Conservation (phyloP, 2,113 vertebrate species). For the Eira barbara region DNA sequence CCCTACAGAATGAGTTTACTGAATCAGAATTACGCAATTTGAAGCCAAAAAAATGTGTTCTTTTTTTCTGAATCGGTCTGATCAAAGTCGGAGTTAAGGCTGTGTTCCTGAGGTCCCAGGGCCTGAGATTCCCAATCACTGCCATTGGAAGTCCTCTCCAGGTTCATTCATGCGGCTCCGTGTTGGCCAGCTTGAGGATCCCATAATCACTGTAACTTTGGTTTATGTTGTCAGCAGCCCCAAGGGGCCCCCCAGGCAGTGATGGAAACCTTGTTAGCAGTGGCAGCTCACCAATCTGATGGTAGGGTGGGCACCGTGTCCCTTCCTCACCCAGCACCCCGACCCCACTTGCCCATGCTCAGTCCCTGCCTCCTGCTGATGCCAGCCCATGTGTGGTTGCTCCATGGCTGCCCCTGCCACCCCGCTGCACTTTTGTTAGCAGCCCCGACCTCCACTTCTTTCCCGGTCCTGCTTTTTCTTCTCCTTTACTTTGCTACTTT, state of each 20-base stretch:
- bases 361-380: not conserved
- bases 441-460: not conserved
- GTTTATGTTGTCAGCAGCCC: constrained; percentile 71
- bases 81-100: not conserved
- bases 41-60: not conserved
- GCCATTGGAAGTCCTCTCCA: not conserved
- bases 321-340: not conserved
- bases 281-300: constrained; percentile 59
- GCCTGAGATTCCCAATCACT: not conserved
- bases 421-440: not conserved
- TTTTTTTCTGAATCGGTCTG: not conserved
- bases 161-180: not conserved
- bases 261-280: constrained; percentile 68
- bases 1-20: not conserved
- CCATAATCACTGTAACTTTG: constrained; percentile 60
- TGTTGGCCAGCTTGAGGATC: not conserved
- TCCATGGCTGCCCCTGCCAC: not conserved
- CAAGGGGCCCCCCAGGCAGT: constrained; percentile 46
- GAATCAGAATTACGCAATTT: not conserved
- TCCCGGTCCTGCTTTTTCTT: not conserved
- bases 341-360: not conserved
- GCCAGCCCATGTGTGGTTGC: not conserved
- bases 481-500: not conserved
- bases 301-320: constrained; percentile 64
- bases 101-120: not conserved